These are phyloP conservation scores for Chlamydotis undulata DNA, from an alignment of 2,113 vertebrate species.

Conservation along the genomic window DNA sequence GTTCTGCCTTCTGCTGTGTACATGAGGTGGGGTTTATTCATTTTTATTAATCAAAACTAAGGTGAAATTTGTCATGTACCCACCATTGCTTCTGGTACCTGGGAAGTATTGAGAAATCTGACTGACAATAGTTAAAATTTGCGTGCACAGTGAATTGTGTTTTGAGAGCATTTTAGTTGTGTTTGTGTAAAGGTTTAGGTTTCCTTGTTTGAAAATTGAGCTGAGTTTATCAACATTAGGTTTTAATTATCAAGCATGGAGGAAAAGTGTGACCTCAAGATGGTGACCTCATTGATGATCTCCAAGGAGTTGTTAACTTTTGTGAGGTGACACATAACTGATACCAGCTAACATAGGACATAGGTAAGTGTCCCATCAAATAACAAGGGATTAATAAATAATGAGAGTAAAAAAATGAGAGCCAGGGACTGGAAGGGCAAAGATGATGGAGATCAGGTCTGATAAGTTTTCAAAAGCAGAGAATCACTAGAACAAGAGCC, in stretches of 20 bases:
- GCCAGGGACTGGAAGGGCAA: not conserved
- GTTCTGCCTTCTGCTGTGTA: not conserved
- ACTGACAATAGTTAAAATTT: not conserved
- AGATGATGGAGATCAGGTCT: not conserved
- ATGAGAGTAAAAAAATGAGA: not conserved
- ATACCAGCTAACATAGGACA: not conserved
- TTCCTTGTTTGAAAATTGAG: not conserved
- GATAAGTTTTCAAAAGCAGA: not conserved
- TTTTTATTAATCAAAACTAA: not conserved
- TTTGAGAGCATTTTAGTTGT: not conserved
- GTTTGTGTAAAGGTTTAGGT: not conserved
- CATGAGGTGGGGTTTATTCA: not conserved
- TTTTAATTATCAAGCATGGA: not conserved
- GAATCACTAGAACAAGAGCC: not conserved
- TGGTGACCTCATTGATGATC: not conserved
- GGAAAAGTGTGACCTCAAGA: not conserved
- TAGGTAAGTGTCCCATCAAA: not conserved
- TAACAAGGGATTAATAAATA: not conserved
- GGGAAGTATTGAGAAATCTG: not conserved
- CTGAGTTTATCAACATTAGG: not conserved
- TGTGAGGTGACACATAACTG: not conserved
- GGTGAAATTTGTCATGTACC: not conserved
- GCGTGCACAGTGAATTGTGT: not conserved
- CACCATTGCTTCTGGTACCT: not conserved
- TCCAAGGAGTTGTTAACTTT: not conserved